Percentiles rank a stretch among this genome's conserved stretches.
Evolutionary conservation across 2,888 invertebrate species (phyloP).

Genomic region (Ormyrus labotus): DNA sequence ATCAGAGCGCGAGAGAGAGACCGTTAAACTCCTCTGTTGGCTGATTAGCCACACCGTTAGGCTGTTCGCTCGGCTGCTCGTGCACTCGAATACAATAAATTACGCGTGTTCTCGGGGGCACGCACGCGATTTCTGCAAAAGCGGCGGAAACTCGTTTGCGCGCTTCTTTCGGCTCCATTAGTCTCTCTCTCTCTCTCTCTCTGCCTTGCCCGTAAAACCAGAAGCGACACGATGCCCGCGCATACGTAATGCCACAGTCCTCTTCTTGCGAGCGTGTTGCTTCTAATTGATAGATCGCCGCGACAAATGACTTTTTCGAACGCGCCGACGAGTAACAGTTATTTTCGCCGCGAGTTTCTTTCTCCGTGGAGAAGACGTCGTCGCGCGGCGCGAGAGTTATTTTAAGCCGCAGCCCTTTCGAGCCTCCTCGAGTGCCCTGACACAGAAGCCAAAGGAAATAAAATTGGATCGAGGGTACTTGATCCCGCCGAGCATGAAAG

Average conservation of each 20-base stretch:
- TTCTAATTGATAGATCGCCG: slow-evolving; percentile 19
- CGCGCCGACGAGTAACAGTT: background rate
- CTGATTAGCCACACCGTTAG: slow-evolving; percentile 71
- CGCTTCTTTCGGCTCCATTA: slow-evolving; percentile 52
- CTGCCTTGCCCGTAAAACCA: slow-evolving; percentile 34
- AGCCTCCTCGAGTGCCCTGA: background rate
- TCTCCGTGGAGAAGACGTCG: background rate
- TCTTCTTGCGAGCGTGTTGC: background rate
- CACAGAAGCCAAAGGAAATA: slow-evolving; percentile 56
- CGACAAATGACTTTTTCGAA: slow-evolving; percentile 8
- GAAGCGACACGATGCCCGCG: background rate
- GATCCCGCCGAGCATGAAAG: background rate
- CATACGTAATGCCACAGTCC: background rate
- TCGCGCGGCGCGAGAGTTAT: background rate
- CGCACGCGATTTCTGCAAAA: slow-evolving; percentile 57
- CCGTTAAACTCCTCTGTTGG: too few relatives aligned
- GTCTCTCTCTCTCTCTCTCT: slow-evolving; percentile 52
- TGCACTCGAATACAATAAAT: slow-evolving; percentile 70
- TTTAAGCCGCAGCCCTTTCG: background rate
- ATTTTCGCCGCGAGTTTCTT: slow-evolving; percentile 10
- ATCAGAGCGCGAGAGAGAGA: too few relatives aligned
- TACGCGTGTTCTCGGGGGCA: slow-evolving; percentile 57
- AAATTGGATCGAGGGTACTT: slow-evolving; percentile 60
- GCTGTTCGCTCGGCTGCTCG: slow-evolving; percentile 35
- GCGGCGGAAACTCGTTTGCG: slow-evolving; percentile 66